Evolutionary conservation across 1,140 invertebrate genomes (phyloP).

Genomic region (Melitaea cinxia): DNA sequence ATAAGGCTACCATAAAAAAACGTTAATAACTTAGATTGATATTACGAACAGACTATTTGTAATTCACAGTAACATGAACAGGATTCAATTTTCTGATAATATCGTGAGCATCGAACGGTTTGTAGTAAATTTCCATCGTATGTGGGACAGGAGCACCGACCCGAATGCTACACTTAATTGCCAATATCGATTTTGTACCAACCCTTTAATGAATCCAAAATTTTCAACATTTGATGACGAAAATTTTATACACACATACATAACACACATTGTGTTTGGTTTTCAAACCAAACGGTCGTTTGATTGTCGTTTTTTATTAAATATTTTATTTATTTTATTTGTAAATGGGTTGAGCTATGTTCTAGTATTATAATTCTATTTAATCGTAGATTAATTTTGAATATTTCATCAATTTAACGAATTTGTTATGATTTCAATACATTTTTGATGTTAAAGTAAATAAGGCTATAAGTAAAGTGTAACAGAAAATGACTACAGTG

Average conservation of each 20-base stretch:
- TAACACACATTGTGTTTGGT: not conserved
- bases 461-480: too few species aligned
- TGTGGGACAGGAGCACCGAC: slow-evolving; percentile 50
- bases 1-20: too few species aligned
- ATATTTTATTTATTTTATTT: too few species aligned
- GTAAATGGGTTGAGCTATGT: too few species aligned
- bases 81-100: slow-evolving; percentile 14
- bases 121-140: slow-evolving; percentile 28
- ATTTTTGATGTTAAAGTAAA: too few species aligned
- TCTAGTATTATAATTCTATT: too few species aligned
- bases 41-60: too few species aligned
- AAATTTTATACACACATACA: not conserved
- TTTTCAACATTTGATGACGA: not conserved
- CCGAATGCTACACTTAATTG: slow-evolving; percentile 47
- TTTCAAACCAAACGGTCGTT: not conserved
- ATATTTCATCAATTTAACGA: too few species aligned
- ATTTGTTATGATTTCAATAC: too few species aligned
- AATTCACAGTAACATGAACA: slow-evolving; percentile 10
- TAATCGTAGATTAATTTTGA: too few species aligned
- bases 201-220: slow-evolving; percentile 9
- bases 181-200: slow-evolving; percentile 55
- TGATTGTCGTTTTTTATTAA: not conserved
- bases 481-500: too few species aligned
- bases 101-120: slow-evolving; percentile 2
- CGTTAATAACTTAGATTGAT: too few species aligned